Conservation (phyloP, 2,888 invertebrate species). For the Trichacis sp. region DNA sequence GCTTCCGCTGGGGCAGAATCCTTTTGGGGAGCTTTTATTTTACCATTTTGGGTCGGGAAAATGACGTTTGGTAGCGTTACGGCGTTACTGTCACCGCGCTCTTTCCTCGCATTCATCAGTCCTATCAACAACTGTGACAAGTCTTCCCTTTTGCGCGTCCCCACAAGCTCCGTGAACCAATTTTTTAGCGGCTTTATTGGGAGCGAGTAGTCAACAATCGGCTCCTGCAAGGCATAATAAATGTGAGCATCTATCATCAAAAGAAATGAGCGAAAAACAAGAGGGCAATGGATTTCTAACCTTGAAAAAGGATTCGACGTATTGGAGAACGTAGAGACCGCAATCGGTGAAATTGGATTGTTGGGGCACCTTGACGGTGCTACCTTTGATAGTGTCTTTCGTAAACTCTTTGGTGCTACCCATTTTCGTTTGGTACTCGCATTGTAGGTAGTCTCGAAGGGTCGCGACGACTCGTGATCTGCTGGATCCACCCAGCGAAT, state of each 20-base stretch:
- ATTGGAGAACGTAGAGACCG: slow-evolving; percentile 94
- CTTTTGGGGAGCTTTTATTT: slow-evolving; percentile 58
- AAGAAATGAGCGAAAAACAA: too few relatives aligned
- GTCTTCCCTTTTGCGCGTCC: slow-evolving; percentile 88
- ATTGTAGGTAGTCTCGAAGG: slow-evolving; percentile 89
- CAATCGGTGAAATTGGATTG: slow-evolving; percentile 98
- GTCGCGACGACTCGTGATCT: slow-evolving; percentile 89
- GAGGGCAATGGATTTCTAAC: slow-evolving; percentile 71
- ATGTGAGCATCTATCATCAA: too few relatives aligned
- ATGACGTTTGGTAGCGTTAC: slow-evolving; percentile 78
- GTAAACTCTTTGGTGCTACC: slow-evolving; percentile 79
- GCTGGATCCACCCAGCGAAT: slow-evolving; percentile 86
- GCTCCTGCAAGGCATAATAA: slow-evolving; percentile 79
- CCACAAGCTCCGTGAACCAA: slow-evolving; percentile 90
- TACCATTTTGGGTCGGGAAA: slow-evolving; percentile 83
- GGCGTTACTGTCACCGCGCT: slow-evolving; percentile 72
- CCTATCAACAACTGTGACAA: slow-evolving; percentile 82
- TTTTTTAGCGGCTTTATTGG: slow-evolving; percentile 85
- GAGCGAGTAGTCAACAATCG: slow-evolving; percentile 83
- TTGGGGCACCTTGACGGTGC: slow-evolving; percentile 93
- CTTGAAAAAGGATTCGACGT: slow-evolving; percentile 95
- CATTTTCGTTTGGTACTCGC: slow-evolving; percentile 85
- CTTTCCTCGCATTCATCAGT: slow-evolving; percentile 80
- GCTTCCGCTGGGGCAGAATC: slow-evolving; percentile 39
- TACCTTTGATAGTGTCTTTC: slow-evolving; percentile 87